Base-by-base conservation (phyloP, 2,888 invertebrate genomes). In the Dasysyrphus tricinctus region DNA sequence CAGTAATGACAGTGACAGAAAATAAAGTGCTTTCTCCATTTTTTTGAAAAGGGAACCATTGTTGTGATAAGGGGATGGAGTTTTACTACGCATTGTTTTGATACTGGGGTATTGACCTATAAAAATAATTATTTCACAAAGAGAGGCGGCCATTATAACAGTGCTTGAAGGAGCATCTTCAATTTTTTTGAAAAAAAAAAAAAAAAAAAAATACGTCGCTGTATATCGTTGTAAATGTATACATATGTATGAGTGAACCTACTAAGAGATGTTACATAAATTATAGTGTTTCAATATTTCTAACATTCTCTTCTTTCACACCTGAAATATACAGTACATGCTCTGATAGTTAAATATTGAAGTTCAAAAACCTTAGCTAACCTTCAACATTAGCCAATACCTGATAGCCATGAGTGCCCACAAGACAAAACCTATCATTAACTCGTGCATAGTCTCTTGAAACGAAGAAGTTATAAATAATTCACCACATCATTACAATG, bases 341-440 rank as follows among this genome's bases (percentile, higher is more conserved):
- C 32, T 34, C 49, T 56, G 16, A 54, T 79, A 37, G 32, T 44
- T 34, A 65, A 74, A 49, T 29, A 73, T 42, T 61, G 3, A 63
- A 80, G 80, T 80, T 85, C 85, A 85, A 39, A 47, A 59, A 75
- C 82, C 70, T 75, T 16, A 16, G n/a, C n/a, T 63, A 56, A 74
- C 80, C 85, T 80, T 74, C 77, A 70, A 14, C 51, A 73, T 77
- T 81, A 70, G 29, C 51, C 73, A 74, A 8, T 24, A 12, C 19
- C 57, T 51, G 63, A 77, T 77, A 72, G 65, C 81, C 65, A 73
- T 57, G 65, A 75, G 51, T 63, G 65, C 19, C 49, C 69, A 57
- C 59, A 81, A 77, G 39, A 56, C 49, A 56, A 42, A 72, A 49
- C 56, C 42, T 29, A 78, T 34, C 24, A 47, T 61, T 72, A 77